Percentiles rank a stretch among this genome's conserved stretches.
phyloP scores from a whole-genome alignment of 2,113 vertebrate genomes.

The Hyperopisus bebe region DNA sequence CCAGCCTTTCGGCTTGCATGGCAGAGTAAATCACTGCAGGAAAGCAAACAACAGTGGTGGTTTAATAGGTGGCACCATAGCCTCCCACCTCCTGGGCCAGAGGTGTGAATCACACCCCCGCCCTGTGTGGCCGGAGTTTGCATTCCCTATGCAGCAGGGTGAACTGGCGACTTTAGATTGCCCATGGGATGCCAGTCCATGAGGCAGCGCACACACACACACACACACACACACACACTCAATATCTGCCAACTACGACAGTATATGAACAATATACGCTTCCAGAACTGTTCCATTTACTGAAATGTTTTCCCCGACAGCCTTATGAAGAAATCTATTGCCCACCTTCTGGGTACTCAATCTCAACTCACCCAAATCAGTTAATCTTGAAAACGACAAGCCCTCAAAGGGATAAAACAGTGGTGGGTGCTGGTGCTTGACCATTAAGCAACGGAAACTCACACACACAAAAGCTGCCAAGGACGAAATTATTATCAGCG shows the following conservation, averaged over 20 bases:
- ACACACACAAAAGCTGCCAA: background rate
- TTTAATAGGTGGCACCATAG: background rate
- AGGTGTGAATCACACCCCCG: background rate
- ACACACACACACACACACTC: too few relatives aligned
- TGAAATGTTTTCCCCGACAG: background rate
- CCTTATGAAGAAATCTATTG: background rate
- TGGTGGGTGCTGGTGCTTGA: background rate
- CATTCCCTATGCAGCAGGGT: background rate
- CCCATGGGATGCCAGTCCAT: background rate
- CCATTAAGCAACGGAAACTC: slow-evolving; percentile 18
- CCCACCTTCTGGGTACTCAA: background rate
- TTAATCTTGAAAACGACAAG: background rate
- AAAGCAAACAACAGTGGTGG: background rate
- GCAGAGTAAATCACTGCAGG: background rate
- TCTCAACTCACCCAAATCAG: background rate
- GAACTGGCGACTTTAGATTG: background rate
- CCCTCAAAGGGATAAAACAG: background rate
- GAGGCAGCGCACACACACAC: background rate
- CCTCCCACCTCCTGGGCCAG: background rate
- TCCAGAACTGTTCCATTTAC: background rate
- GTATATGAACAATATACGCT: background rate
- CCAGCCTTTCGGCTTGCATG: background rate
- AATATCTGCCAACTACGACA: background rate
- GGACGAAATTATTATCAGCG: slow-evolving; percentile 11
- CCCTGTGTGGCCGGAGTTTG: background rate